phyloP scores from a whole-genome alignment of 2,888 invertebrate species.

The Tenthredo notha region DNA sequence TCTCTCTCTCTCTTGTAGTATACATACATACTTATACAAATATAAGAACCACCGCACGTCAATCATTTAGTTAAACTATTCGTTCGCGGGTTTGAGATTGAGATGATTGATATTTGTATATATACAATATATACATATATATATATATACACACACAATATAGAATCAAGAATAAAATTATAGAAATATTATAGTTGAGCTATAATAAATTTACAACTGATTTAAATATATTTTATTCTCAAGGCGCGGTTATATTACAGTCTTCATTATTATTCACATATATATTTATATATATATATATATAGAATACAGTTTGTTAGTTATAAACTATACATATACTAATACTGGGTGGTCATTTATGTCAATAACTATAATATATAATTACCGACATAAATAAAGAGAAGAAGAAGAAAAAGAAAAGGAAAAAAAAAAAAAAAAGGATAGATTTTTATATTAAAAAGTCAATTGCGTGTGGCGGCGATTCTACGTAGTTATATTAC shows the following conservation, averaged over 20 bases:
- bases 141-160: background rate
- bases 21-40: background rate
- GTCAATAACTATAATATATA: background rate
- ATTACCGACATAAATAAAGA: background rate
- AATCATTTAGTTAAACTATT: constrained; percentile 41
- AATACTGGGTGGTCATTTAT: background rate
- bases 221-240: constrained; percentile 32
- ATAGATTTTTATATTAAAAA: background rate
- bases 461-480: background rate
- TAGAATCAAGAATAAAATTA: background rate
- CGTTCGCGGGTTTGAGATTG: background rate
- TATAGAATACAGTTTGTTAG: background rate
- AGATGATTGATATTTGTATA: constrained; percentile 42
- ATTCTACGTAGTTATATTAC: background rate
- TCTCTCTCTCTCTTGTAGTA: background rate
- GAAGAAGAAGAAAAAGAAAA: background rate
- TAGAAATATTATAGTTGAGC: background rate
- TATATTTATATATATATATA: background rate
- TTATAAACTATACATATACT: background rate
- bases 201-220: constrained; percentile 34
- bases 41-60: constrained; percentile 27
- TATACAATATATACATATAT: constrained; percentile 11
- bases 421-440: background rate
- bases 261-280: background rate
- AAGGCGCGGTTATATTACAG: background rate